These are phyloP conservation scores for Xylota sylvarum DNA, from an alignment of 2,888 invertebrate genomes.

Conservation along the genomic window DNA sequence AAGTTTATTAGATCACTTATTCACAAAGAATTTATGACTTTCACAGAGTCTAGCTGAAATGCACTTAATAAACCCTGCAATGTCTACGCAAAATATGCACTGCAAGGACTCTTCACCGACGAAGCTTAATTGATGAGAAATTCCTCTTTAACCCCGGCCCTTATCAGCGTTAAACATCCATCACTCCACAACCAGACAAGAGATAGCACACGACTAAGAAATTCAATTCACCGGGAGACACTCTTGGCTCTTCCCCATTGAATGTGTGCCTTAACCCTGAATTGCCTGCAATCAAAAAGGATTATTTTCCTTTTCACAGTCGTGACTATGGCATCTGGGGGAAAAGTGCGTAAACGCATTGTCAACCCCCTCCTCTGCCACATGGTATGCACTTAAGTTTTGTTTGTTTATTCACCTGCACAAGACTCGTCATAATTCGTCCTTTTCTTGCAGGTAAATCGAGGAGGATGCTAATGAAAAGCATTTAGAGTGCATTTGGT, in stretches of 20 bases:
- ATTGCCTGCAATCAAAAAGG: conserved; percentile 13
- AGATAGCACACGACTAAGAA: conserved; percentile 18
- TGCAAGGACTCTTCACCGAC: background rate
- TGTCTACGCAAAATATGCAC: conserved; percentile 8
- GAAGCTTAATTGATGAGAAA: conserved; percentile 30
- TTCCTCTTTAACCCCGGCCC: background rate
- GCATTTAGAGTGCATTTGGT: conserved; percentile 65
- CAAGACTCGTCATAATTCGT: conserved; percentile 33
- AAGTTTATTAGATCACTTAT: conserved; percentile 27
- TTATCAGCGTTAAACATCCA: conserved; percentile 2
- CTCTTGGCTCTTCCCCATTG: background rate
- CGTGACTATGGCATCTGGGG: background rate
- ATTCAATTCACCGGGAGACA: background rate
- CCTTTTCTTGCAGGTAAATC: conserved; percentile 21
- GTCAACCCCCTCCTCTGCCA: background rate
- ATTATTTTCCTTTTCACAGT: background rate
- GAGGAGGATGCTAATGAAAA: conserved; percentile 52
- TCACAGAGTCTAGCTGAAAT: background rate
- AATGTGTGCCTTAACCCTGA: conserved; percentile 51
- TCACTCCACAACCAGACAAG: conserved; percentile 13
- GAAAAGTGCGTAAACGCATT: conserved; percentile 61
- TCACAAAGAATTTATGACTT: conserved; percentile 18
- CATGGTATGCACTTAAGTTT: background rate
- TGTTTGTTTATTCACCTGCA: conserved; percentile 50
- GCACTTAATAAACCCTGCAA: conserved; percentile 12